Evolutionary conservation across 2,797 vertebrate genomes (phyloP), one percentile per base, ranked within the genome.

Genomic region (Parauchenoglanis punctatus): DNA sequence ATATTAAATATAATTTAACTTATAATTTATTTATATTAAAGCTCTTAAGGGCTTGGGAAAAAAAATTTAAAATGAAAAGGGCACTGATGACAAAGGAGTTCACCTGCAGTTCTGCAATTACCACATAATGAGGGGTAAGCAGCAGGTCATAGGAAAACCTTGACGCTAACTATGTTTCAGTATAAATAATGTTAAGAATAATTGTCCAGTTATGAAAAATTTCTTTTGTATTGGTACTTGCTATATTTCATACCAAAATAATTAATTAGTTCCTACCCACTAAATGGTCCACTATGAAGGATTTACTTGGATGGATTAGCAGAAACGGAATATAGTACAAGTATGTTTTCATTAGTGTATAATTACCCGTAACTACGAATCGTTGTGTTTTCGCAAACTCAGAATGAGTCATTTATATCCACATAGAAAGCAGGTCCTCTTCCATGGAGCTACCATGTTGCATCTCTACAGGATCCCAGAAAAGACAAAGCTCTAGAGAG

Each of bases 71-170:
- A 35, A 59, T 4, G 1, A 35, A 80, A 80, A 59, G 18, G 31
- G 31, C 77, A 59, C 0, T 44, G 11, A 56, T 2, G 12, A 81
- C 56, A 81, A 61, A 25, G 11, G 78, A 81, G 56, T 31, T 61
- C 56, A 61, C 78, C 56, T 13, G 2, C 31, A n/a, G 78, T 7
- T n/a, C 56, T 81, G 20, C 56, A 80, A 59, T 80, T 80, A 80
- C 54, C 31, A 12, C 56, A 44, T 81, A 81, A 59, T 44, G 12
- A 44, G 56, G 78, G 11, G 25, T 70, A 35, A 81, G 56, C 31
- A 73, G 76, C 40, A 78, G 49, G 12, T 54, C 13, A 25, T 15
- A 82, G 40, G 44, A 13, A 83, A 59, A 17, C 18, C 35, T 44
- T 81, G 35, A 80, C 68, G 23, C 54, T 59, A 44, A 81, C 31